A percentile compares a stretch with the other conserved stretches of the same genome.
Evolutionary conservation across 2,888 invertebrate species (phyloP).

Genomic region (Magallana nippona): DNA sequence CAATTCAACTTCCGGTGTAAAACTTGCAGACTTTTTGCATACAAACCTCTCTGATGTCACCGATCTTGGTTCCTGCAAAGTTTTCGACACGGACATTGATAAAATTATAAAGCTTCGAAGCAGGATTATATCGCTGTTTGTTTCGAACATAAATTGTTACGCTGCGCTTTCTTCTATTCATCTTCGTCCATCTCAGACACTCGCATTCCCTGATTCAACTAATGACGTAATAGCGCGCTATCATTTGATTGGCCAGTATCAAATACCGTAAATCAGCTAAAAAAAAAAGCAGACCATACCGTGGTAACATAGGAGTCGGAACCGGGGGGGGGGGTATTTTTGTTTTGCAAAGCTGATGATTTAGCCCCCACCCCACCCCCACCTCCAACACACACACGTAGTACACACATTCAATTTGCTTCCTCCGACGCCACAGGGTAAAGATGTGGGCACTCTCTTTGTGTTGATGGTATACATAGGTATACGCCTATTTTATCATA

Average conservation of each 20-base stretch:
- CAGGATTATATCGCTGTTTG: constrained; percentile 57
- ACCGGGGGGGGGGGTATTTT: no score
- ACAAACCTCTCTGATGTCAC: constrained; percentile 58
- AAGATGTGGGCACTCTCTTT: no score
- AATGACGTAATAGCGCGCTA: constrained; percentile 37
- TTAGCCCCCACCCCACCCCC: no score
- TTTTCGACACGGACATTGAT: constrained; percentile 53
- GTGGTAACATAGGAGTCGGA: no score
- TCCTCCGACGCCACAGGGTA: no score
- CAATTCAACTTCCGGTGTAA: constrained; percentile 46
- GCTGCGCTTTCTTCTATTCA: constrained; percentile 40
- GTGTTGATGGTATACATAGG: no score
- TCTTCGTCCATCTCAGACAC: constrained; percentile 9
- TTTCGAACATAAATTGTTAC: constrained; percentile 57
- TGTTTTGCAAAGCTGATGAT: no score
- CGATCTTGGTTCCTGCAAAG: constrained; percentile 59
- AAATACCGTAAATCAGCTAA: background rate
- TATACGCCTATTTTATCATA: no score
- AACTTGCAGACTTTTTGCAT: background rate
- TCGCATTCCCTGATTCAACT: background rate
- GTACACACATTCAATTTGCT: no score
- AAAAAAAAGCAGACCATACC: no score
- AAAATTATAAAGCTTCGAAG: constrained; percentile 53
- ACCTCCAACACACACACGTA: no score
- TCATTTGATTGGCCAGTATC: constrained; percentile 25